phyloP scores from a whole-genome alignment of 2,113 vertebrate species.

The Misgurnus anguillicaudatus region DNA sequence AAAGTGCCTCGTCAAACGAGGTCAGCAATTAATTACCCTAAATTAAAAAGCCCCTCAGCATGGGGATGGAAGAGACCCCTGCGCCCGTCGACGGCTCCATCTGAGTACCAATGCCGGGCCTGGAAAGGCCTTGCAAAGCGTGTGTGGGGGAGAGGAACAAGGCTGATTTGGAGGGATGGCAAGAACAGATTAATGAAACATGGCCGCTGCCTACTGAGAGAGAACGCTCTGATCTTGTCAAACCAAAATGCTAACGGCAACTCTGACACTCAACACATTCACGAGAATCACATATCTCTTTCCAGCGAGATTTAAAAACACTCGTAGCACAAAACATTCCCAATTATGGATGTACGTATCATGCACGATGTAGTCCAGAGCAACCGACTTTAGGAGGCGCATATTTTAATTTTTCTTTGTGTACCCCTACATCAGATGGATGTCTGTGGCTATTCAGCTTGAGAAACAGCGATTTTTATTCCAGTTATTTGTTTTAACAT shows the following conservation, averaged over 20 bases:
- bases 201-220: constrained; percentile 24
- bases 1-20: constrained; percentile 50
- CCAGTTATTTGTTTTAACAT: too few species aligned
- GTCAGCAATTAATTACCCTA: constrained; percentile 58
- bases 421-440: too few species aligned
- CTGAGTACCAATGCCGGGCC: not conserved
- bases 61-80: constrained; percentile 35
- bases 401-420: too few species aligned
- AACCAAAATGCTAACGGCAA: constrained; percentile 7
- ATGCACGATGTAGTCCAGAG: not conserved
- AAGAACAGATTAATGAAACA: constrained; percentile 31
- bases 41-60: constrained; percentile 53
- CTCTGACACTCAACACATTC: not conserved
- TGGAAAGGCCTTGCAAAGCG: constrained; percentile 10
- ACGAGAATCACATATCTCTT: not conserved
- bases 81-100: constrained; percentile 24
- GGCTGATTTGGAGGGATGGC: not conserved
- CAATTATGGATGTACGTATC: not conserved
- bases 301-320: not conserved
- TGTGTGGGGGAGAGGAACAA: not conserved
- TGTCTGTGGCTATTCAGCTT: too few species aligned
- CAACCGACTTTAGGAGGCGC: too few species aligned
- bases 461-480: too few species aligned
- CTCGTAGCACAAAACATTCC: not conserved
- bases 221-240: constrained; percentile 1